Conservation (phyloP, 2,113 vertebrate species). For the Calidris pugnax region DNA sequence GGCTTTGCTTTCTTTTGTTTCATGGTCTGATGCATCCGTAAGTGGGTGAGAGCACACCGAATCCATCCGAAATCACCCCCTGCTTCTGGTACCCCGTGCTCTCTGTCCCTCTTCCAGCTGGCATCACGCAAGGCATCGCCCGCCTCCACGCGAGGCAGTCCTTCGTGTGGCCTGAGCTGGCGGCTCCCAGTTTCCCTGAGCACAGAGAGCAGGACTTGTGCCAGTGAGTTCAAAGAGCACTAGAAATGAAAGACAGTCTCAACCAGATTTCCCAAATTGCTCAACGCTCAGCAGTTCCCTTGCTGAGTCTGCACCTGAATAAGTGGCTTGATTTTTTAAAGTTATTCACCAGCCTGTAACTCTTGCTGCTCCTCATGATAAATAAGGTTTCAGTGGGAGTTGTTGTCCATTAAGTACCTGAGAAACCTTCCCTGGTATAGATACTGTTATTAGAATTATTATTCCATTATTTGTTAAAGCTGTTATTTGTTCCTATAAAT, state of each 20-base stretch:
- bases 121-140: neutral
- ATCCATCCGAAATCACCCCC: rapidly evolving
- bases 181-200: neutral
- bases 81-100: neutral
- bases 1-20: neutral
- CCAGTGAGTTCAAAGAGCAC: conserved; percentile 47
- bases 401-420: conserved; percentile 24
- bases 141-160: neutral
- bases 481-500: conserved; percentile 56
- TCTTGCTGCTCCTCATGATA: conserved; percentile 29
- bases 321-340: conserved; percentile 45
- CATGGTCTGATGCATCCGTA: rapidly evolving
- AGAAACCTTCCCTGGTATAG: conserved; percentile 32
- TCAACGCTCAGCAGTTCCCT: conserved; percentile 37
- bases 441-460: conserved; percentile 44
- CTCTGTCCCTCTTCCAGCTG: neutral
- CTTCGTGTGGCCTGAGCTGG: neutral
- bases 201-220: neutral
- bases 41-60: neutral
- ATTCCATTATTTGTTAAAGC: conserved; percentile 48
- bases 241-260: conserved; percentile 12
- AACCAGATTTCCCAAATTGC: conserved; percentile 29
- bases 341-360: neutral
- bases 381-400: conserved; percentile 37
- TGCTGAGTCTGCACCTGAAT: conserved; percentile 60